phyloP scores from a whole-genome alignment of 2,888 invertebrate genomes.

The Orchesella flavescens region DNA sequence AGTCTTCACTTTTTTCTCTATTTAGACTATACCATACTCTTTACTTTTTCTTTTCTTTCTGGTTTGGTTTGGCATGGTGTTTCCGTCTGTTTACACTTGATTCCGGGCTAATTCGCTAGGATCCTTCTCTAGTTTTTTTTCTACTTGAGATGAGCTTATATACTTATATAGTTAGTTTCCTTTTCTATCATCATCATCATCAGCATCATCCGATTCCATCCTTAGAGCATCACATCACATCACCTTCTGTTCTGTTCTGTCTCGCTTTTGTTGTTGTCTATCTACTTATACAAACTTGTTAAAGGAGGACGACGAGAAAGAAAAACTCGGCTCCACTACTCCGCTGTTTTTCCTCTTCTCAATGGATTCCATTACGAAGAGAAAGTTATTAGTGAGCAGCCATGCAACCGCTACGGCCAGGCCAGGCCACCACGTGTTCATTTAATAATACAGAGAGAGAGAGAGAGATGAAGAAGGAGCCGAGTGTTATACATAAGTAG shows the following conservation, averaged over 20 bases:
- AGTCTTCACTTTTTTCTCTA: slow-evolving; percentile 60
- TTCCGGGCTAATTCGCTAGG: slow-evolving; percentile 70
- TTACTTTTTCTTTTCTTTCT: slow-evolving; percentile 24
- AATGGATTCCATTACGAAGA: slow-evolving; percentile 42
- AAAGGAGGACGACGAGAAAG: slow-evolving; percentile 15
- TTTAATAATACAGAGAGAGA: slow-evolving; percentile 48
- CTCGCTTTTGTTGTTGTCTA: slow-evolving; percentile 12
- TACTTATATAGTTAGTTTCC: not conserved
- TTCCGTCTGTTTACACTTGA: slow-evolving; percentile 70
- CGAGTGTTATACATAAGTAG: not conserved
- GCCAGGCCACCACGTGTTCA: slow-evolving; percentile 52
- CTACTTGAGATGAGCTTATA: not conserved
- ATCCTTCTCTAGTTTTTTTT: not conserved
- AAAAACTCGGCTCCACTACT: slow-evolving; percentile 38
- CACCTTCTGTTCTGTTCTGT: slow-evolving; percentile 49
- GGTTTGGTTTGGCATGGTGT: no score
- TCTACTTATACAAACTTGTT: slow-evolving; percentile 35
- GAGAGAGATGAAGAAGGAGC: slow-evolving; percentile 1
- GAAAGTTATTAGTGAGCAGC: slow-evolving; percentile 57
- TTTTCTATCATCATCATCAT: no score
- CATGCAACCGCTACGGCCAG: slow-evolving; percentile 22
- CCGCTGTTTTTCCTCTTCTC: slow-evolving; percentile 12
- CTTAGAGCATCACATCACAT: slow-evolving; percentile 19
- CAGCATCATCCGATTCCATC: not conserved
- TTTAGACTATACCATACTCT: slow-evolving; percentile 5